Evolutionary conservation across 2,888 invertebrate species (phyloP).

Genomic region (Celastrina argiolus): DNA sequence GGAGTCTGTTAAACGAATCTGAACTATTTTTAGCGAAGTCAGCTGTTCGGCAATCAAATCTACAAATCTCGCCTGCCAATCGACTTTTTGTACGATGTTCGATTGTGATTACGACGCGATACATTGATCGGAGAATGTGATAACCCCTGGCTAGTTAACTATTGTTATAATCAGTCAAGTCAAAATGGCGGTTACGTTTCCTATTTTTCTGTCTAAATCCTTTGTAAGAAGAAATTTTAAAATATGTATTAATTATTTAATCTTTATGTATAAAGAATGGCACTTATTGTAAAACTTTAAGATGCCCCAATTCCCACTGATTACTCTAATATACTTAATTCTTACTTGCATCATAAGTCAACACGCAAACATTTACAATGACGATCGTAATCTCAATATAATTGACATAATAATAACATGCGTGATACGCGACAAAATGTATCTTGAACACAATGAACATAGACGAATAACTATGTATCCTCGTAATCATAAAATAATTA

Average conservation of each 20-base stretch:
- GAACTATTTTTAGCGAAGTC: conserved; percentile 19
- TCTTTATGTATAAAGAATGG: no score
- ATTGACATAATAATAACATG: conserved; percentile 28
- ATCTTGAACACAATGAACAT: not conserved
- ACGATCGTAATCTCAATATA: conserved; percentile 54
- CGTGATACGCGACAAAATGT: conserved; percentile 10
- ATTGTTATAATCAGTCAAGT: conserved; percentile 14
- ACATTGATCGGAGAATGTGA: conserved; percentile 38
- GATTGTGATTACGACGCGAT: conserved; percentile 40
- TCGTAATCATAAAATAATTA: not conserved
- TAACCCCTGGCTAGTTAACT: conserved; percentile 13
- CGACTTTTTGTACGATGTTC: conserved; percentile 48
- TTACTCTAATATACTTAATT: not conserved
- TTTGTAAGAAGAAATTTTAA: no score
- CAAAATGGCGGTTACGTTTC: not conserved
- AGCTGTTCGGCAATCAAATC: conserved; percentile 25
- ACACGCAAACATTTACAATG: conserved; percentile 45
- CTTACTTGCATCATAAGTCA: not conserved
- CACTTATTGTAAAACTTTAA: no score
- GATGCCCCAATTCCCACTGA: not conserved
- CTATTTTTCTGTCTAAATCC: not conserved
- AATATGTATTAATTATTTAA: no score
- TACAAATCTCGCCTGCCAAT: conserved; percentile 58
- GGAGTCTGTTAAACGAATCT: conserved; percentile 11
- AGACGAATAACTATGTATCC: not conserved